phyloP scores from a whole-genome alignment of 2,797 vertebrate genomes.

The Fratercula arctica region DNA sequence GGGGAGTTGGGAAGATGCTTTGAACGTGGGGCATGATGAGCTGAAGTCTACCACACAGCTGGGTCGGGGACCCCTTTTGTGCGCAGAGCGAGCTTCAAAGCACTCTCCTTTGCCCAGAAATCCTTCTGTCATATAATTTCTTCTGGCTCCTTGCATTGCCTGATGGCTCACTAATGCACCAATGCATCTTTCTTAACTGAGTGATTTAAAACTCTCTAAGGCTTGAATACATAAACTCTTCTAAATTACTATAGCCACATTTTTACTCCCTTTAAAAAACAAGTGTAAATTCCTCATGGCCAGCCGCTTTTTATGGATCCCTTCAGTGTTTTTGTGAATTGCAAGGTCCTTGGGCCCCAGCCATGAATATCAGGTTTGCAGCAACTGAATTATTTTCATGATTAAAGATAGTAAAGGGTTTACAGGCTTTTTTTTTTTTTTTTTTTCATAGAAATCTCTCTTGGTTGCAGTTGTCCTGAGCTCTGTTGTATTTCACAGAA shows the following conservation, averaged over 20 bases:
- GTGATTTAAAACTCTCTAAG: conserved; percentile 34
- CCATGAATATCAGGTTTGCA: conserved; percentile 59
- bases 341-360: conserved; percentile 49
- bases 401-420: conserved; percentile 66
- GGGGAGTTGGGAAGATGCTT: not conserved
- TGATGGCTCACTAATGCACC: not conserved
- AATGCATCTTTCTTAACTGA: not conserved
- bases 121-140: not conserved
- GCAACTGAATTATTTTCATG: conserved; percentile 62
- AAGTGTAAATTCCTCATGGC: conserved; percentile 66
- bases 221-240: conserved; percentile 40
- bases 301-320: conserved; percentile 63
- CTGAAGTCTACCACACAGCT: not conserved
- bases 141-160: not conserved
- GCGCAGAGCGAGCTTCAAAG: not conserved
- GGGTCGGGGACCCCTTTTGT: not conserved
- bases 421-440: not conserved
- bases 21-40: not conserved
- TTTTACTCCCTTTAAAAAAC: conserved; percentile 61
- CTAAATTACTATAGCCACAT: conserved; percentile 45
- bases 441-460: conserved; percentile 1
- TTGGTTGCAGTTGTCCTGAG: conserved; percentile 28
- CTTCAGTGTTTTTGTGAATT: conserved; percentile 57
- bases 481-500: conserved; percentile 61
- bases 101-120: not conserved